phyloP scores from a whole-genome alignment of 2,888 invertebrate species.

The Incurvaria masculella region DNA sequence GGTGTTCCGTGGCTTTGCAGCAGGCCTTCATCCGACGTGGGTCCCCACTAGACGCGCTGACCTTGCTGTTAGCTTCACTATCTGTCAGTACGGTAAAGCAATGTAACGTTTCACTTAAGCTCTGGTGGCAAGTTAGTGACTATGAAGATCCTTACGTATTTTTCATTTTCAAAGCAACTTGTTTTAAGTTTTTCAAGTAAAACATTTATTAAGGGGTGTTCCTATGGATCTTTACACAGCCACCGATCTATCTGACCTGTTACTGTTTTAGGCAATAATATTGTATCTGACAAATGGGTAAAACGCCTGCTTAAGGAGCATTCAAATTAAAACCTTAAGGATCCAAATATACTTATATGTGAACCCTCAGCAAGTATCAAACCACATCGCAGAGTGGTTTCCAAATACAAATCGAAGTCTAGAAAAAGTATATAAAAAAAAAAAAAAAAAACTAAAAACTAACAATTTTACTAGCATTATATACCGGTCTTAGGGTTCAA shows the following conservation, averaged over 20 bases:
- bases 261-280: slow-evolving; percentile 6
- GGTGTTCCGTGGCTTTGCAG: not conserved
- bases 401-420: slow-evolving; percentile 5
- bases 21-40: not conserved
- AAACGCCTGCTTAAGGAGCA: slow-evolving; percentile 8
- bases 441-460: slow-evolving; percentile 12
- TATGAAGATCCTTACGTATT: too few relatives aligned
- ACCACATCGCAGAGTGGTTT: not conserved
- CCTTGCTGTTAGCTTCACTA: not conserved
- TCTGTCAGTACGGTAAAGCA: too few relatives aligned
- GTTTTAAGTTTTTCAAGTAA: slow-evolving; percentile 8
- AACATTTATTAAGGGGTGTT: slow-evolving; percentile 11
- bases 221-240: slow-evolving; percentile 14
- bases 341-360: slow-evolving; percentile 9
- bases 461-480: slow-evolving; percentile 1
- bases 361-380: slow-evolving; percentile 8
- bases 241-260: slow-evolving; percentile 15
- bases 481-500: slow-evolving; percentile 7
- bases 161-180: too few relatives aligned
- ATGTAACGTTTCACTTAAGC: too few relatives aligned
- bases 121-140: too few relatives aligned
- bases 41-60: not conserved
- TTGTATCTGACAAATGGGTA: slow-evolving; percentile 5
- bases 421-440: slow-evolving; percentile 9
- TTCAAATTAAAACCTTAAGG: slow-evolving; percentile 6